Percentiles rank a stretch among this genome's conserved stretches.
Evolutionary conservation across 2,888 invertebrate genomes (phyloP).

Genomic region (Drosophila peninsularis): DNA sequence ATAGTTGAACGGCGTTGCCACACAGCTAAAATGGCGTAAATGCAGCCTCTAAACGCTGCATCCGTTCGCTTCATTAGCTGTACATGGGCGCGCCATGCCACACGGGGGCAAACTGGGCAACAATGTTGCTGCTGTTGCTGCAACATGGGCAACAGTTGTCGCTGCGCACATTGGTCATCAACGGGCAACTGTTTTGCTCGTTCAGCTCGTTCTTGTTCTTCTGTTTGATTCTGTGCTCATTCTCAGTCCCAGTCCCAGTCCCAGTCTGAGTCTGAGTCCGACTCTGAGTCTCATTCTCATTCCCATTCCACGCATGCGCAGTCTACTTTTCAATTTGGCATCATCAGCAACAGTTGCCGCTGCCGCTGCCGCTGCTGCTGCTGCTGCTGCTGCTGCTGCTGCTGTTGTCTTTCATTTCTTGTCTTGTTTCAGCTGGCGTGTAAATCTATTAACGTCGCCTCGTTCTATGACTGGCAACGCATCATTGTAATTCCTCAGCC

Average conservation of each 20-base stretch:
- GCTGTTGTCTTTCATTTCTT: conserved; percentile 43
- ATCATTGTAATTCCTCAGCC: conserved; percentile 76
- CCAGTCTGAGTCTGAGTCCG: conserved; percentile 39
- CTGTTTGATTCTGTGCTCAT: conserved; percentile 54
- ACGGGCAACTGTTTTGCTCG: conserved; percentile 9
- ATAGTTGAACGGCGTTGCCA: conserved; percentile 7
- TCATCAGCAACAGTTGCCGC: conserved; percentile 62
- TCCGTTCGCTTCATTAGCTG: conserved; percentile 67
- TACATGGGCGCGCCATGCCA: conserved; percentile 39
- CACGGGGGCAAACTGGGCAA: conserved; percentile 30
- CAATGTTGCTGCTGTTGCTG: conserved; percentile 48
- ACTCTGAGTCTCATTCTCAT: conserved; percentile 62
- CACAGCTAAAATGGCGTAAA: conserved; percentile 6
- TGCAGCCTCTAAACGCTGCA: conserved; percentile 27
- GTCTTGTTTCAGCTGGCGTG: conserved; percentile 73
- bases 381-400: conserved; percentile 29
- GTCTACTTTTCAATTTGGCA: conserved; percentile 79
- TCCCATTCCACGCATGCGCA: conserved; percentile 71
- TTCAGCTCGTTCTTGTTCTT: conserved; percentile 4
- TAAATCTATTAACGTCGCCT: conserved; percentile 78
- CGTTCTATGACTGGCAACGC: conserved; percentile 75
- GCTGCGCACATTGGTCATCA: conserved; percentile 5
- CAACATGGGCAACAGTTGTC: conserved; percentile 28
- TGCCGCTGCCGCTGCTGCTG: conserved; percentile 21
- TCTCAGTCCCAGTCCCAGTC: conserved; percentile 57